These are phyloP conservation scores for Pelecanoides urinatrix DNA, from an alignment of 2,113 vertebrate genomes.

Conservation along the genomic window DNA sequence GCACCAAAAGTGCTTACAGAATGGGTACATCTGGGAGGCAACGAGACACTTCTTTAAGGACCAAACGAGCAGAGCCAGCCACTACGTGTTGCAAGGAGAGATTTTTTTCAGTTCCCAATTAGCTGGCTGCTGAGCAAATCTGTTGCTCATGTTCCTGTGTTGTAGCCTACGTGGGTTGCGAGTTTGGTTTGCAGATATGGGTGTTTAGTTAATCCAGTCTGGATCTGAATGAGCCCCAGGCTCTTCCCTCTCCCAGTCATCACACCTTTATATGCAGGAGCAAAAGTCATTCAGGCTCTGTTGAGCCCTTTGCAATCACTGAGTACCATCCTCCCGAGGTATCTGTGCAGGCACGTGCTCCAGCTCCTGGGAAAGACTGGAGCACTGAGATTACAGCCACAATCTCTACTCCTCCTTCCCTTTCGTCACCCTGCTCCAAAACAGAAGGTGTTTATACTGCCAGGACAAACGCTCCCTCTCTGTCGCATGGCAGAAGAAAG, in stretches of 20 bases:
- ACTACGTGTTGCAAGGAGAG: not conserved
- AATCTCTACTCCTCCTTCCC: not conserved
- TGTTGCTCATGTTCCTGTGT: not conserved
- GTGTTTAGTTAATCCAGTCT: not conserved
- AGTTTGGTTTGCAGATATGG: not conserved
- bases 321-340: not conserved
- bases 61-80: not conserved
- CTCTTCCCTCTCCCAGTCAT: not conserved
- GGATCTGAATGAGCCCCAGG: not conserved
- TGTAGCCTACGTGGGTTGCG: not conserved
- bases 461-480: not conserved
- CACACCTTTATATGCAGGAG: not conserved
- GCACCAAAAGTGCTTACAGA: not conserved
- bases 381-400: not conserved
- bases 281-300: not conserved
- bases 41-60: not conserved
- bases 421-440: not conserved
- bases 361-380: not conserved
- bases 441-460: not conserved
- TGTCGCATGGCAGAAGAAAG: not conserved
- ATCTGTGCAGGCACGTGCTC: not conserved
- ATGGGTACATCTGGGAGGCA: not conserved
- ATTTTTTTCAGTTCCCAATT: not conserved
- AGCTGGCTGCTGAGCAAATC: not conserved
- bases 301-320: not conserved